Base-by-base conservation (phyloP, 2,113 vertebrate species). In the Coturnix japonica region DNA sequence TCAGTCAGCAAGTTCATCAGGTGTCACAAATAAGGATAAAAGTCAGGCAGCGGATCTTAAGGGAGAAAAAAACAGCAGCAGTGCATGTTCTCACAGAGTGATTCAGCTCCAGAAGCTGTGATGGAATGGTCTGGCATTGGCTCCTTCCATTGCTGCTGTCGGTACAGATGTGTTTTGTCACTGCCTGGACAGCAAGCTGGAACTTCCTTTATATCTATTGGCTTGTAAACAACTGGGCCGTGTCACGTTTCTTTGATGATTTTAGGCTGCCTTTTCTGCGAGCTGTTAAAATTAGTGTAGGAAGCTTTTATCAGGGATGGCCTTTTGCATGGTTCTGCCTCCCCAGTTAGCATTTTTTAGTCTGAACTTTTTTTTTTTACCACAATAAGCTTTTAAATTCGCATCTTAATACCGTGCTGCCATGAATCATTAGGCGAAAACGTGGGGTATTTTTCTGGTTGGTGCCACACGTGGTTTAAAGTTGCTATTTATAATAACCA, bases 401-500 rank as follows among this genome's bases (percentile, higher is more conserved):
- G 77, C 30, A 64, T 89, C 35, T 21, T 72, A 57, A 39, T 65
- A 64, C 30, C 66, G 33, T 39, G 56, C 65, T 89, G 61, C 21
- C 43, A 44, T 54, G 23, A 91, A 31, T 64, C 67, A 76, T 44
- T 39, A 51, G 49, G 56, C 63, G 72, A 74, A 89, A 82, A 74
- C 23, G 6, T 16, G 26, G 20, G 22, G 17, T 31, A 39, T 83
- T 78, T 60, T 85, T 79, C 81, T 91, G n/a, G 26, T 74, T 91
- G 69, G 67, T 95, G 89, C 89, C 84, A 83, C 66, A 53, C 65
- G 5, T 67, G 72, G 35, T 76, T 93, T 87, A 59, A 93, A 79
- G 87, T 69, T 93, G 69, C 84, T 85, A 49, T 91, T 92, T 93
- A 33, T 85, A 87, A 74, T 79, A 79, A 85, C 39, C 75, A 77